phyloP scores from a whole-genome alignment of 2,888 invertebrate species.

The Pollenia angustigena region DNA sequence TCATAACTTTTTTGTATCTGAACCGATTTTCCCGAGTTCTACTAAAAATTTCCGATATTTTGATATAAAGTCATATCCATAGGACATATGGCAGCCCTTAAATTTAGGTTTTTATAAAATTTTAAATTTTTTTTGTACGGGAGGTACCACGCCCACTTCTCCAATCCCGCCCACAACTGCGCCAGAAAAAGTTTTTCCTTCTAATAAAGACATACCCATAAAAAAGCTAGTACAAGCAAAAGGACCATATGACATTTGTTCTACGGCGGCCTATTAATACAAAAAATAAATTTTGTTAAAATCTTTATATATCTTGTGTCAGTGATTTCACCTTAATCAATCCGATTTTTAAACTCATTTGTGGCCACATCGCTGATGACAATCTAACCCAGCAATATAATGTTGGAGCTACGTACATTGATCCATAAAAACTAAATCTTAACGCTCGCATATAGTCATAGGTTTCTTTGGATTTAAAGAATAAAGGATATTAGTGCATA shows the following conservation, averaged over 20 bases:
- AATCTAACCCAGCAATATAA: conserved; percentile 91
- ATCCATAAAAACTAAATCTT: conserved; percentile 90
- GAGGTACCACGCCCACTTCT: too few relatives aligned
- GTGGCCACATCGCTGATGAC: conserved; percentile 90
- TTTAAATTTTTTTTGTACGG: too few relatives aligned
- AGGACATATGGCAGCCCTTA: too few relatives aligned
- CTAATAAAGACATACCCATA: conserved; percentile 90
- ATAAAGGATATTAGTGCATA: neutral
- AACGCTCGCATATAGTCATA: conserved; percentile 89
- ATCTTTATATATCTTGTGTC: neutral
- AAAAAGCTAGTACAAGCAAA: conserved; percentile 91
- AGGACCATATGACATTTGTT: conserved; percentile 91
- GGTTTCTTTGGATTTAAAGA: conserved; percentile 81
- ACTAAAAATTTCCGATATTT: too few relatives aligned
- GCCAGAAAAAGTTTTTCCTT: conserved; percentile 87
- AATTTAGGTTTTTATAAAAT: too few relatives aligned
- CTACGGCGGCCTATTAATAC: conserved; percentile 86
- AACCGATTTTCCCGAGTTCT: too few relatives aligned
- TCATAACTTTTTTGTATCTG: too few relatives aligned
- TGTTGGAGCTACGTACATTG: conserved; percentile 91
- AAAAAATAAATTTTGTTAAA: neutral
- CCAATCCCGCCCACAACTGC: conserved; percentile 87
- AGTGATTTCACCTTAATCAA: conserved; percentile 87
- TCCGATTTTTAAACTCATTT: conserved; percentile 88
- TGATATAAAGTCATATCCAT: too few relatives aligned